Percentiles rank a stretch among this genome's conserved stretches.
These are phyloP conservation scores for Dermatemys mawii DNA, from an alignment of 2,113 vertebrate species.

Conservation along the genomic window DNA sequence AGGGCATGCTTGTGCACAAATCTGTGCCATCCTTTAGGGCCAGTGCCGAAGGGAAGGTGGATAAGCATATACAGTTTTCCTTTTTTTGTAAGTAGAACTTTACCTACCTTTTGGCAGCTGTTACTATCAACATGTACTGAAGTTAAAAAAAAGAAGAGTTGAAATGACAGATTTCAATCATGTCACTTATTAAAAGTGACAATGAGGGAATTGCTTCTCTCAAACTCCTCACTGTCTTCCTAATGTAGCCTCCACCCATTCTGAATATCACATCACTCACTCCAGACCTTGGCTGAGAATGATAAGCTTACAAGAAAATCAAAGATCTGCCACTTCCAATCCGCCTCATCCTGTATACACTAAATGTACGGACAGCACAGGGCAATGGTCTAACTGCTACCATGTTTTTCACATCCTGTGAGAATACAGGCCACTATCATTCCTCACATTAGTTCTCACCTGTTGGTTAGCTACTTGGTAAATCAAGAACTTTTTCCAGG, in stretches of 20 bases:
- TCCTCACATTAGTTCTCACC: background rate
- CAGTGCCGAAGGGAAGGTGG: background rate
- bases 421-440: background rate
- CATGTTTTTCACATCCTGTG: background rate
- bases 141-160: background rate
- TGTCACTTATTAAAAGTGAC: background rate
- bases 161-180: constrained; percentile 14
- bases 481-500: background rate
- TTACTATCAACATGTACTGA: background rate
- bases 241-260: background rate
- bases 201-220: constrained; percentile 3
- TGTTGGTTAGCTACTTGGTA: background rate
- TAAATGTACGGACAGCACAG: background rate
- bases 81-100: background rate
- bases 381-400: background rate
- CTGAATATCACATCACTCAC: background rate
- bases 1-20: background rate
- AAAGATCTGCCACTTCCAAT: background rate
- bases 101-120: background rate
- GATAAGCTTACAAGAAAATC: background rate
- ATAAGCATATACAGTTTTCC: background rate
- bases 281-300: background rate
- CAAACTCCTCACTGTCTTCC: background rate
- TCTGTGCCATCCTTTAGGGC: background rate
- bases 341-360: background rate